These are phyloP conservation scores for Halisarca cf. caerulea DNA, from an alignment of 37 sponge, comb jelly and placozoan species.

Conservation along the genomic window DNA sequence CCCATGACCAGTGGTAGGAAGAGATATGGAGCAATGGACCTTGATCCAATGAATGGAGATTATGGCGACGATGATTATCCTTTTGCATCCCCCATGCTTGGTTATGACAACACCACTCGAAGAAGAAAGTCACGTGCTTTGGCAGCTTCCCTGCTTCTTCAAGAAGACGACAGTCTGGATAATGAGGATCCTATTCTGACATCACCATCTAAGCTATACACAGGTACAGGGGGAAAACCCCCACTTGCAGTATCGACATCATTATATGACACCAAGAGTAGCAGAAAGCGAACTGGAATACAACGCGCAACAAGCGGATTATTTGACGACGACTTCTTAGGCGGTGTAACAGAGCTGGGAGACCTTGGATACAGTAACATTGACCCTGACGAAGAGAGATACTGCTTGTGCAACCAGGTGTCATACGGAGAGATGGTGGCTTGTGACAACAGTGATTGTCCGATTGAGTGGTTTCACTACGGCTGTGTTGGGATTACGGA, in stretches of 20 bases:
- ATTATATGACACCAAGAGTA: conserved; percentile 45
- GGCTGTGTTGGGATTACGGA: conserved; percentile 94
- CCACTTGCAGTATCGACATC: conserved; percentile 44
- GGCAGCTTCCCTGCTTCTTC: conserved; percentile 11
- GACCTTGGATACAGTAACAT: conserved; percentile 39
- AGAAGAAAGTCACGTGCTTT: not conserved
- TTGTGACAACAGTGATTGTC: conserved; percentile 95
- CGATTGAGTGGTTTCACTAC: conserved; percentile 99
- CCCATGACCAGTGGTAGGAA: conserved; percentile 44
- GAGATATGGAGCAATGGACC: not conserved
- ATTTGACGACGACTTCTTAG: conserved; percentile 2
- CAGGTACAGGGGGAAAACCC: conserved; percentile 81
- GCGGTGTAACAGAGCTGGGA: conserved; percentile 27
- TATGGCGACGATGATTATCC: conserved; percentile 41
- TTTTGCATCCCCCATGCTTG: conserved; percentile 52
- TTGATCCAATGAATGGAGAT: conserved; percentile 54
- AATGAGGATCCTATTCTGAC: conserved; percentile 49
- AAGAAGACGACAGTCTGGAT: conserved; percentile 53
- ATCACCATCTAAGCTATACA: conserved; percentile 54
- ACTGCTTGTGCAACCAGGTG: conserved; percentile 98
- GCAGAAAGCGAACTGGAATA: not conserved
- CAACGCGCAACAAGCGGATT: not conserved
- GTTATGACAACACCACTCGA: not conserved
- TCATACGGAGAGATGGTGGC: conserved; percentile 99
- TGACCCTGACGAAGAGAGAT: conserved; percentile 96